phyloP scores from a whole-genome alignment of 2,888 invertebrate genomes.

The Mesochorus sp. region DNA sequence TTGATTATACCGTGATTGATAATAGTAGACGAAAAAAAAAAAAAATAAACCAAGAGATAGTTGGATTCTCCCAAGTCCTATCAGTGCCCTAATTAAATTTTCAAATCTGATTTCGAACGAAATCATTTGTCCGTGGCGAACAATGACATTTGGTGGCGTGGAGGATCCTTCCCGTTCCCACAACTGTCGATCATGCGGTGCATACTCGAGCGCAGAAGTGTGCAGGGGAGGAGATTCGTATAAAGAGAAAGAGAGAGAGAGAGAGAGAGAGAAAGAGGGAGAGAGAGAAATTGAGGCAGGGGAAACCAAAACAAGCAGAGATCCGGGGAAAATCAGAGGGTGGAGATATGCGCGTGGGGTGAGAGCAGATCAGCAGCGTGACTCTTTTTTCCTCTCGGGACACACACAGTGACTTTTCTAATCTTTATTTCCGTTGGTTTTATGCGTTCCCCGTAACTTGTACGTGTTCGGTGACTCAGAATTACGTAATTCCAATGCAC shows the following conservation, averaged over 20 bases:
- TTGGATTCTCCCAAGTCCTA: neutral
- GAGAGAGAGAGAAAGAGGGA: neutral
- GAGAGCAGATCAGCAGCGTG: too few relatives aligned
- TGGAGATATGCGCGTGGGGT: conserved; percentile 52
- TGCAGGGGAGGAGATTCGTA: too few relatives aligned
- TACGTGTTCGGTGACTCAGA: conserved; percentile 37
- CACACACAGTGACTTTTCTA: conserved; percentile 61
- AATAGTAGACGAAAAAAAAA: too few relatives aligned
- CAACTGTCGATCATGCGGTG: conserved; percentile 62
- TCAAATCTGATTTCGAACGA: conserved; percentile 35
- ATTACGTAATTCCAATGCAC: conserved; percentile 32
- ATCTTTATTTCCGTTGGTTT: conserved; percentile 69
- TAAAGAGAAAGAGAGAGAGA: conserved; percentile 2
- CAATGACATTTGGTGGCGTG: conserved; percentile 49
- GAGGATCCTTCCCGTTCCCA: conserved; percentile 23
- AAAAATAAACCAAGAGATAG: neutral
- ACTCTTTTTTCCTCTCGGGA: conserved; percentile 7
- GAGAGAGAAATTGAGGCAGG: neutral
- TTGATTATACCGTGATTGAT: too few relatives aligned
- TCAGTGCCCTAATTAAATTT: conserved; percentile 10
- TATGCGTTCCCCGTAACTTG: conserved; percentile 48
- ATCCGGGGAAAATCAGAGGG: conserved; percentile 46
- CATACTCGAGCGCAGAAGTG: conserved; percentile 42
- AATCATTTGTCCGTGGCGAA: conserved; percentile 27
- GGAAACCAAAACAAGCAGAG: conserved; percentile 41